These are phyloP conservation scores for Acanthosoma haemorrhoidale DNA, from an alignment of 2,888 invertebrate genomes.

Conservation along the genomic window DNA sequence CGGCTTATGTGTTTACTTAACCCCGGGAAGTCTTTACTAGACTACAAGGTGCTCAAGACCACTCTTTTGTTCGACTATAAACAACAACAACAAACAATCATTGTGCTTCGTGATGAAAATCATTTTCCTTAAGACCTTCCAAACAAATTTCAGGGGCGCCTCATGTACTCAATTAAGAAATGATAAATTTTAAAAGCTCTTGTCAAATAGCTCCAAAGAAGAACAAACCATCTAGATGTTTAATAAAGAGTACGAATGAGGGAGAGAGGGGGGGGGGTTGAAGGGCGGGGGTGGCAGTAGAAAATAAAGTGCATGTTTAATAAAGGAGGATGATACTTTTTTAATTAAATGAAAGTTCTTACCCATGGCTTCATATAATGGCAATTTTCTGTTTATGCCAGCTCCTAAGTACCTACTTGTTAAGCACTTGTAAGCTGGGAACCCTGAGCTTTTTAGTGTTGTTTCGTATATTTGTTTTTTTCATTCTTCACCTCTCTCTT, in stretches of 20 bases:
- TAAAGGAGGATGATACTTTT: neutral
- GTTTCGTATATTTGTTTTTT: neutral
- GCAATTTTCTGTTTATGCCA: neutral
- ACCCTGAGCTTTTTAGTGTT: neutral
- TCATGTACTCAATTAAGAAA: neutral
- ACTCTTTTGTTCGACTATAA: too few species aligned
- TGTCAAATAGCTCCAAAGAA: neutral
- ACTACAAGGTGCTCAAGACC: too few species aligned
- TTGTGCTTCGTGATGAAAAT: too few species aligned
- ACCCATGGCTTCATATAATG: neutral
- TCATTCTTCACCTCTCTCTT: neutral
- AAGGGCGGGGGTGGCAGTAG: too few species aligned
- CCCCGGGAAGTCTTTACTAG: too few species aligned
- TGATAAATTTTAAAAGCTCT: slow-evolving; percentile 4
- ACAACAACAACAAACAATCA: too few species aligned
- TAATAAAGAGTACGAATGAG: neutral
- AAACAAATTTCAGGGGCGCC: too few species aligned
- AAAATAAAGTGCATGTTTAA: neutral
- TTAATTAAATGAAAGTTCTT: slow-evolving; percentile 5
- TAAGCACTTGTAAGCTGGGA: neutral
- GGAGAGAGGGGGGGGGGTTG: too few species aligned
- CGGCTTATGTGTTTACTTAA: too few species aligned
- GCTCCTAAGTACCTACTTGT: neutral
- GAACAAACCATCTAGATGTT: neutral
- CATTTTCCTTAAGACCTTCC: too few species aligned